These are phyloP conservation scores for Matsumyia berberina DNA, from an alignment of 2,888 invertebrate genomes.

Conservation along the genomic window DNA sequence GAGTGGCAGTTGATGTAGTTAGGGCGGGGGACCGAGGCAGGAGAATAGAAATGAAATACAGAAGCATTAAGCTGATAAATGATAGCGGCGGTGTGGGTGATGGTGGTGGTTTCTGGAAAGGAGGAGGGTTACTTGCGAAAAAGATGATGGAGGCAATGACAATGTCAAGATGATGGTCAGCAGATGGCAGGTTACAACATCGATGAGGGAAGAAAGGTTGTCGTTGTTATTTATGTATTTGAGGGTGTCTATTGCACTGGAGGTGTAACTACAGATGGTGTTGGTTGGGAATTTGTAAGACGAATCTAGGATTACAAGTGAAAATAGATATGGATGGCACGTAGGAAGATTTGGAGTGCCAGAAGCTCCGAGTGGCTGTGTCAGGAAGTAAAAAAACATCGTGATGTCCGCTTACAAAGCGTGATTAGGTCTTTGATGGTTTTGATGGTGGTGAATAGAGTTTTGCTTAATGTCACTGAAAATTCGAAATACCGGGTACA, in stretches of 20 bases:
- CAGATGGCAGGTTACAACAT: constrained; percentile 62
- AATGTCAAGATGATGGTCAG: constrained; percentile 70
- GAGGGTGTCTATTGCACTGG: not conserved
- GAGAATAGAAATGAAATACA: constrained; percentile 54
- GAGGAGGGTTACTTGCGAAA: constrained; percentile 12
- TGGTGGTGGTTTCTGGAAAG: not conserved
- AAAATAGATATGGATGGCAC: not conserved
- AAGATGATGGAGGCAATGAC: constrained; percentile 51
- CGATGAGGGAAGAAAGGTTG: constrained; percentile 30
- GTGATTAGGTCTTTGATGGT: too few relatives aligned
- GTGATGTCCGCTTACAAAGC: too few relatives aligned
- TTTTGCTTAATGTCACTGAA: too few relatives aligned
- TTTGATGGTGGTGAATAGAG: too few relatives aligned
- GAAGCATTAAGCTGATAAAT: constrained; percentile 69
- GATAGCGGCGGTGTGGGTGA: constrained; percentile 22
- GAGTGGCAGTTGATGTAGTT: constrained; percentile 26
- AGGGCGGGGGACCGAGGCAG: not conserved
- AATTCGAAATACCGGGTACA: too few relatives aligned
- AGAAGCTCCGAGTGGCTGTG: not conserved
- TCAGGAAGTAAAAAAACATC: too few relatives aligned
- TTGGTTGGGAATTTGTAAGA: not conserved
- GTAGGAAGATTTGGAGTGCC: not conserved
- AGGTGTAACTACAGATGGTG: constrained; percentile 37
- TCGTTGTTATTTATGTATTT: constrained; percentile 32
- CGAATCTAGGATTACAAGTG: constrained; percentile 1